Percentiles rank a stretch among this genome's conserved stretches.
phyloP scores from a whole-genome alignment of 35 echinoderm and acorn worm genomes.

The Ptychodera flava region DNA sequence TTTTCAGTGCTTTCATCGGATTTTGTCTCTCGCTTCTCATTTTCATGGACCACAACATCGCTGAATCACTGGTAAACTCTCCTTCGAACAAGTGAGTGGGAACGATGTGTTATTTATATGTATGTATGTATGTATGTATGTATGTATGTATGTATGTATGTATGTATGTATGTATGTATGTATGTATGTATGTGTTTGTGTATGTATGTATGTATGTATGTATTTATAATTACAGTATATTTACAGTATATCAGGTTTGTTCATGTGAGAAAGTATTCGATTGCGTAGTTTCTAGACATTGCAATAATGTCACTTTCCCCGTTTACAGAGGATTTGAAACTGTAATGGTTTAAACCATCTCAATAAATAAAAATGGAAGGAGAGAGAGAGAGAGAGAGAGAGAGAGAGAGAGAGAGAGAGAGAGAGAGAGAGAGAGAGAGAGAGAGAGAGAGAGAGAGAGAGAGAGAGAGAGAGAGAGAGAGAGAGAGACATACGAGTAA shows the following conservation, averaged over 20 bases:
- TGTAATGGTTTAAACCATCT: too few species aligned
- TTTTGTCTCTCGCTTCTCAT: background rate
- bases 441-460: too few species aligned
- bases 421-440: too few species aligned
- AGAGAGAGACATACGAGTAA: too few species aligned
- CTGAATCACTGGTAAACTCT: background rate
- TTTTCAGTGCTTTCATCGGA: background rate
- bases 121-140: background rate
- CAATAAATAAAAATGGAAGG: too few species aligned
- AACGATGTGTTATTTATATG: background rate
- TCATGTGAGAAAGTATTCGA: too few species aligned
- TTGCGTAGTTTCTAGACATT: too few species aligned
- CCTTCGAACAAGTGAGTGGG: background rate
- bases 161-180: background rate
- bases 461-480: too few species aligned
- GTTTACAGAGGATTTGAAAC: too few species aligned
- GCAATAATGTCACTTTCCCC: too few species aligned
- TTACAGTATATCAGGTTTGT: background rate
- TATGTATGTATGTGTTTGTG: background rate
- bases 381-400: too few species aligned
- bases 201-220: background rate
- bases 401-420: too few species aligned
- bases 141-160: background rate
- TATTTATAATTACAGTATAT: background rate
- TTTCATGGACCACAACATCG: background rate